Conservation (phyloP, 2,797 vertebrate genomes). For the Brotula barbata region DNA sequence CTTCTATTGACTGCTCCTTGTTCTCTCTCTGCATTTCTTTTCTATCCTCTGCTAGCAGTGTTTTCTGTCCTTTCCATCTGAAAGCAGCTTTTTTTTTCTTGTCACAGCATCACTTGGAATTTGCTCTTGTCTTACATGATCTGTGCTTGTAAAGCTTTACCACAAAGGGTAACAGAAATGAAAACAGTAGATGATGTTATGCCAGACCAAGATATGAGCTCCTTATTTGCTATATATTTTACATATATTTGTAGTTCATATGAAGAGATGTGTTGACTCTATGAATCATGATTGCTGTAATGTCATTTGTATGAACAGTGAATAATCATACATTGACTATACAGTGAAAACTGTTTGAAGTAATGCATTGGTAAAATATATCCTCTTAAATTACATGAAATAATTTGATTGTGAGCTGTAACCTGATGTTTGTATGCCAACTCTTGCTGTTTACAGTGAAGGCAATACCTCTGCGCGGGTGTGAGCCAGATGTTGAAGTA, state of each 20-base stretch:
- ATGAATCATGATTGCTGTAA: background rate
- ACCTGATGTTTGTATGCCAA: slow-evolving; percentile 39
- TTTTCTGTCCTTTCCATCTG: slow-evolving; percentile 2
- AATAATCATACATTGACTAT: too few relatives aligned
- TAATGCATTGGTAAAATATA: background rate
- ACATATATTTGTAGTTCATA: too few relatives aligned
- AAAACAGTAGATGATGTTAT: background rate
- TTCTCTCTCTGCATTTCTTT: slow-evolving; percentile 19
- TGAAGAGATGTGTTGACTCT: background rate
- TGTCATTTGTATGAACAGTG: background rate
- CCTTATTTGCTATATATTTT: background rate
- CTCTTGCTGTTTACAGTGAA: slow-evolving; percentile 39
- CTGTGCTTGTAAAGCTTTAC: too few relatives aligned
- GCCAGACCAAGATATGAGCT: background rate
- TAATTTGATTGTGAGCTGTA: slow-evolving; percentile 12
- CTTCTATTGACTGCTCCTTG: slow-evolving; percentile 9
- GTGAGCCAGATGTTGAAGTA: slow-evolving; percentile 60
- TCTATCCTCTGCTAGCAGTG: slow-evolving; percentile 1
- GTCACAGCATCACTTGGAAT: slow-evolving; percentile 1
- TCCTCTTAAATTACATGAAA: slow-evolving; percentile 8
- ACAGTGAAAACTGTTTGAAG: too few relatives aligned
- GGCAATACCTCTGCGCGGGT: slow-evolving; percentile 21
- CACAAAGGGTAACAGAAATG: background rate
- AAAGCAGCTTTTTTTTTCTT: slow-evolving; percentile 1
- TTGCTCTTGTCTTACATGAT: background rate